phyloP scores from a whole-genome alignment of 2,797 vertebrate genomes.

The Pseudopleuronectes americanus region DNA sequence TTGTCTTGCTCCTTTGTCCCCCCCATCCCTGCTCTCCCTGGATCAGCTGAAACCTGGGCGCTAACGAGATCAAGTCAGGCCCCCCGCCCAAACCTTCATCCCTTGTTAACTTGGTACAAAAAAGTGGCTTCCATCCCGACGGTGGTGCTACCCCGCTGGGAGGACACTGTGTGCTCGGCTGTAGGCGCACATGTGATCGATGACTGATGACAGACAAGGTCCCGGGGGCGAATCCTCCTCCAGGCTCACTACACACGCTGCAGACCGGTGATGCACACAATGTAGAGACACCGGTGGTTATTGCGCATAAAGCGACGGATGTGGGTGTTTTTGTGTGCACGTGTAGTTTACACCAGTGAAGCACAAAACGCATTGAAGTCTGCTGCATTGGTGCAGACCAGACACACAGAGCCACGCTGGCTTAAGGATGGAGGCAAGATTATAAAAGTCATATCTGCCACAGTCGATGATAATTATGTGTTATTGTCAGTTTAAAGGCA shows the following conservation, averaged over 20 bases:
- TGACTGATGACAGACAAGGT: slow-evolving; percentile 17
- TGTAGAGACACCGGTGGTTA: neutral
- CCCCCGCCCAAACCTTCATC: neutral
- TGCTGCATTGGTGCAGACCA: neutral
- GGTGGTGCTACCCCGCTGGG: slow-evolving; percentile 13
- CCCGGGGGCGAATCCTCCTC: neutral
- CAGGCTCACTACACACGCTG: neutral
- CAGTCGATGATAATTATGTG: no score
- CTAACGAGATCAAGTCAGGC: neutral
- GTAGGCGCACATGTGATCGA: slow-evolving; percentile 51
- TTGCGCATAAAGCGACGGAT: no score
- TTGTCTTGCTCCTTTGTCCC: slow-evolving; percentile 52
- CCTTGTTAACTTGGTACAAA: slow-evolving; percentile 29
- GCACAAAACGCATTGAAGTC: no score
- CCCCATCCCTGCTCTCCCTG: slow-evolving; percentile 1
- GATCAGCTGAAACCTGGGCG: neutral
- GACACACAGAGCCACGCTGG: no score
- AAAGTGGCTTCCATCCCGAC: slow-evolving; percentile 17
- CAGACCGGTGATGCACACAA: neutral
- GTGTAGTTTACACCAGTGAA: no score
- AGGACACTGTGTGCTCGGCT: slow-evolving; percentile 57
- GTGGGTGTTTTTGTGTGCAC: no score
- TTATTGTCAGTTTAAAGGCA: no score
- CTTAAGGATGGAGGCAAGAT: no score
- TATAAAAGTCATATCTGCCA: no score